Percentiles rank a stretch among this genome's conserved stretches.
Evolutionary conservation across 2,113 vertebrate species (phyloP).

Genomic region (Peromyscus leucopus): DNA sequence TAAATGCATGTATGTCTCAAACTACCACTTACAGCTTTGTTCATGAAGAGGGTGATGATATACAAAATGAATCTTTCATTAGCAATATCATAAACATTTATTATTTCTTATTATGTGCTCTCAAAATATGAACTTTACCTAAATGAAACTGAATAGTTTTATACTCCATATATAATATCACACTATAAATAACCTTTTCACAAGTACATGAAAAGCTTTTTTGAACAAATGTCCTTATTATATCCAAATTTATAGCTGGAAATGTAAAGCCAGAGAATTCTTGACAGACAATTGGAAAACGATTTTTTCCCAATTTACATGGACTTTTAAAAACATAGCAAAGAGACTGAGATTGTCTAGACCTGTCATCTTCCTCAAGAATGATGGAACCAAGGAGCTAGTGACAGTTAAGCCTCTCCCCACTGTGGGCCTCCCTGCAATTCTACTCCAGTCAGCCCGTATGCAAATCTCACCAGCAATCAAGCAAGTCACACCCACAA

Average conservation of each 20-base stretch:
- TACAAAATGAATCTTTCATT: not conserved
- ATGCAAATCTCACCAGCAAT: not conserved
- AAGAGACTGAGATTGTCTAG: not conserved
- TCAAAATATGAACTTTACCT: conserved; percentile 18
- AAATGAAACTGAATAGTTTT: not conserved
- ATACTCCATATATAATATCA: not conserved
- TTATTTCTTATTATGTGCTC: not conserved
- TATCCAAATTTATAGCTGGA: not conserved
- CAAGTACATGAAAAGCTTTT: not conserved
- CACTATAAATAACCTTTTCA: conserved; percentile 1
- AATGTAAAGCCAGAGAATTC: not conserved
- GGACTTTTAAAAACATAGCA: not conserved
- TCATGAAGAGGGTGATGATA: not conserved
- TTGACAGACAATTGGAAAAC: not conserved
- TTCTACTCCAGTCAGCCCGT: not conserved
- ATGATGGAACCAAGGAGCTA: not conserved
- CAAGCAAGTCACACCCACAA: not conserved
- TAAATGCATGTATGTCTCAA: not conserved
- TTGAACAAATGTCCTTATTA: not conserved
- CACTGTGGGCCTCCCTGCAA: not conserved
- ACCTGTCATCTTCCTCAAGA: not conserved
- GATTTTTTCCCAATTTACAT: not conserved
- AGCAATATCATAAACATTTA: not conserved
- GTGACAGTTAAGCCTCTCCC: not conserved
- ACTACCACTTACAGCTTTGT: not conserved